These are phyloP conservation scores for Poeciliopsis paucimaculata DNA, from an alignment of 2,797 vertebrate species.

Conservation along the genomic window DNA sequence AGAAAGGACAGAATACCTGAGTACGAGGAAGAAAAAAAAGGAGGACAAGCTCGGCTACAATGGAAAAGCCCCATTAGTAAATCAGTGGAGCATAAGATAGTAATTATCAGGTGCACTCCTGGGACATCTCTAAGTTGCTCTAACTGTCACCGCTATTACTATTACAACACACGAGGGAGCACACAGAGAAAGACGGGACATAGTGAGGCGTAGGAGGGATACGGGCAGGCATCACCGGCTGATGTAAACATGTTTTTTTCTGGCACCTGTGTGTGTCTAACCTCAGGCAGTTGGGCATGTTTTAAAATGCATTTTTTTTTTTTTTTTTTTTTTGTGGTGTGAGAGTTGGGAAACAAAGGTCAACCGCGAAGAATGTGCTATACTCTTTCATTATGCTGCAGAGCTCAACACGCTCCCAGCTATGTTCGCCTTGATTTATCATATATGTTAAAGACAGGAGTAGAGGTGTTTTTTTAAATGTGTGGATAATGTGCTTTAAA, in stretches of 20 bases:
- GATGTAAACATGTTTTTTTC: constrained; percentile 38
- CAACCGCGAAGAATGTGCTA: constrained; percentile 40
- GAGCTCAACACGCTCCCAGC: constrained; percentile 41
- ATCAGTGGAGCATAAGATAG: constrained; percentile 54
- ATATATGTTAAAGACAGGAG: neutral
- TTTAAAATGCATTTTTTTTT: constrained; percentile 19
- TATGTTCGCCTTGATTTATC: constrained; percentile 22
- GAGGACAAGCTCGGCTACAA: constrained; percentile 42
- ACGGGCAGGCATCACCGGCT: constrained; percentile 2
- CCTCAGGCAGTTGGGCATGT: constrained; percentile 32
- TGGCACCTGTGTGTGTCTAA: constrained; percentile 19
- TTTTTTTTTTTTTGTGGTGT: constrained; percentile 35
- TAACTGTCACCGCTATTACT: constrained; percentile 53
- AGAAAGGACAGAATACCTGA: constrained; percentile 12
- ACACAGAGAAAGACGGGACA: neutral
- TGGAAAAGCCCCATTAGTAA: constrained; percentile 64
- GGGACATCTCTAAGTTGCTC: constrained; percentile 56
- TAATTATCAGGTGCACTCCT: constrained; percentile 65
- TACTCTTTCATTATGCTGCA: constrained; percentile 38
- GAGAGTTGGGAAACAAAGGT: constrained; percentile 43
- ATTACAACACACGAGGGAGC: constrained; percentile 50
- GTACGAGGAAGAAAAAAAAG: constrained; percentile 37
- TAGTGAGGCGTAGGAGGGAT: constrained; percentile 12
- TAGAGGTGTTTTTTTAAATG: neutral
- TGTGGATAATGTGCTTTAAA: constrained; percentile 14